A percentile compares a stretch with the other conserved stretches of the same genome.
Evolutionary conservation across 2,113 vertebrate species (phyloP).

Genomic region (Otus sunia): DNA sequence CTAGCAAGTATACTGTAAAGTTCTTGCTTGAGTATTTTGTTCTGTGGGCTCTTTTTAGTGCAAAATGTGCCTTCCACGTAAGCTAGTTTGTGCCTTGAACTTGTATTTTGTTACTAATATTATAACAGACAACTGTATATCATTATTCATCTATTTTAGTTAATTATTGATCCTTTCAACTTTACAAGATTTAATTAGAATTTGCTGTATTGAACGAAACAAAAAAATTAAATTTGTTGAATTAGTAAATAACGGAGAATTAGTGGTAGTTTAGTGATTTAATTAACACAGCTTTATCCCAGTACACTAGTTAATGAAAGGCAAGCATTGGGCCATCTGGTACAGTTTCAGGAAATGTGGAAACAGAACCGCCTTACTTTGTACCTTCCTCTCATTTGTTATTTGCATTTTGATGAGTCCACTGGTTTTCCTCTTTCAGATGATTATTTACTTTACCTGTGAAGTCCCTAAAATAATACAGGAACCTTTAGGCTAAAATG

Average conservation of each 20-base stretch:
- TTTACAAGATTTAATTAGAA: slow-evolving; percentile 64
- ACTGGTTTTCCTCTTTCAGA: neutral
- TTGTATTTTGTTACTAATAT: neutral
- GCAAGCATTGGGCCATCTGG: slow-evolving; percentile 60
- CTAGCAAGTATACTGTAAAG: neutral
- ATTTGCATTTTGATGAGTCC: slow-evolving; percentile 37
- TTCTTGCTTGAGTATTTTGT: neutral
- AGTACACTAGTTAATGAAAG: slow-evolving; percentile 62
- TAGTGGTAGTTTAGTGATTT: slow-evolving; percentile 68
- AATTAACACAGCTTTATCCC: slow-evolving; percentile 69
- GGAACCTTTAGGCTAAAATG: neutral
- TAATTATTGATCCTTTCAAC: slow-evolving; percentile 64
- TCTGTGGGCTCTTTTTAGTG: neutral
- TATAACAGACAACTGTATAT: neutral
- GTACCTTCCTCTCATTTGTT: slow-evolving; percentile 27
- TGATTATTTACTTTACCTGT: neutral
- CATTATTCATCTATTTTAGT: slow-evolving; percentile 45
- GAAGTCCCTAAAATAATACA: neutral
- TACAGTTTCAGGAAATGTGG: slow-evolving; percentile 41
- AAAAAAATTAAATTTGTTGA: slow-evolving; percentile 49
- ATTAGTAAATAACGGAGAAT: slow-evolving; percentile 69
- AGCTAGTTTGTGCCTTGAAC: neutral
- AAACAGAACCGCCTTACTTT: slow-evolving; percentile 18
- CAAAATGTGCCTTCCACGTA: neutral
- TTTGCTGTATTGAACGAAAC: slow-evolving; percentile 47